phyloP scores from a whole-genome alignment of 2,113 vertebrate genomes.

The Chloroceryle aenea region DNA sequence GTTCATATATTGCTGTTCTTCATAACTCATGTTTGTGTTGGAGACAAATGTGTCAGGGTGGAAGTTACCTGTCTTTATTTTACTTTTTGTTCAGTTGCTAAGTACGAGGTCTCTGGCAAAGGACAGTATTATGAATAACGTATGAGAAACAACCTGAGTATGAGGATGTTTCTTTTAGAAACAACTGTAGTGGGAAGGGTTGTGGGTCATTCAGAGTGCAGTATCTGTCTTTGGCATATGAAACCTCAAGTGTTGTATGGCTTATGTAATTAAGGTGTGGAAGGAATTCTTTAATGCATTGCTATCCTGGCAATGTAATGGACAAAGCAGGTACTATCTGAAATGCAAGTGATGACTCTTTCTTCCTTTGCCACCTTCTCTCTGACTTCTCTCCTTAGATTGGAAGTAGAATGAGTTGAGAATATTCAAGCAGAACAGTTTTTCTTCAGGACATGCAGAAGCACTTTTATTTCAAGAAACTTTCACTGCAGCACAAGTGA shows the following conservation, averaged over 20 bases:
- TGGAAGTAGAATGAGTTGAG: not conserved
- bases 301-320: not conserved
- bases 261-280: not conserved
- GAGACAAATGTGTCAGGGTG: not conserved
- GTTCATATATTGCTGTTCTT: not conserved
- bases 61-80: conserved; percentile 32
- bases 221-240: not conserved
- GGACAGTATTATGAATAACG: not conserved
- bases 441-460: not conserved
- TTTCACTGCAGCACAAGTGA: not conserved
- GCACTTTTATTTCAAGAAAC: not conserved
- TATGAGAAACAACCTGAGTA: not conserved
- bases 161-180: not conserved
- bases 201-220: not conserved
- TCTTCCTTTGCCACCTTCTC: not conserved
- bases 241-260: not conserved
- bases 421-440: not conserved
- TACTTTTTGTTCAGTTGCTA: not conserved
- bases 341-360: not conserved
- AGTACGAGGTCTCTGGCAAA: not conserved
- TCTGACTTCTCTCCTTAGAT: not conserved
- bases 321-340: not conserved
- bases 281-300: not conserved
- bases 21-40: conserved; percentile 42
- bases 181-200: not conserved